Base-by-base conservation (phyloP, 2,113 vertebrate species). In the Myxocyprinus asiaticus region DNA sequence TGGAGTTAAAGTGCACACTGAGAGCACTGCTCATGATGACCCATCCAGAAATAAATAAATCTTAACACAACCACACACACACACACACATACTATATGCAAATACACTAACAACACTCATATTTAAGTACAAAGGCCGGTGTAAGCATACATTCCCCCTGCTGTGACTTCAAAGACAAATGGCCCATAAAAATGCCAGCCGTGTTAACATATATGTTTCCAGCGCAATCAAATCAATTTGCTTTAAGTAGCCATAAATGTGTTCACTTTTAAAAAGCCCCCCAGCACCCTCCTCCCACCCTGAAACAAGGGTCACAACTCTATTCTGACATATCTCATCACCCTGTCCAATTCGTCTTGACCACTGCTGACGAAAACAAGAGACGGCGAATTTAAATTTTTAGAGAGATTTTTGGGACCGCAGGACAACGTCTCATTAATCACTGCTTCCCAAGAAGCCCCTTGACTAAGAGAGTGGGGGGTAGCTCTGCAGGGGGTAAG, bases 161-260 rank as follows among this genome's bases (percentile, higher is more conserved):
- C 22, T 33, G 22, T 90, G 93, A 92, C 91, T 92, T 85, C 84
- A 85, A 89, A 93, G 92, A 94, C 93, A 94, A 93, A 94, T 92
- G 89, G 94, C 88, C 95, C 94, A 97, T 97, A 98, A 97, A 98
- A 98, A 94, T 96, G 95, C 95, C 94, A 93, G 90, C 92, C 93
- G 94, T 94, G 93, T 95, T 94, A 91, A 91, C 93, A 94, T 91
- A 94, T 33, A 33, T 76, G 87, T 96, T 93, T 95, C 94, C 94
- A 94, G 94, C 93, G 92, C 96, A 96, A 95, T 96, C 95, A 97
- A 95, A 98, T 98, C 96, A 96, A 97, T 98, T 97, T 95, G 93
- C 94, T 95, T 92, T 97, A 97, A 98, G 95, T 96, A 97, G 95
- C 93, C 95, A 97, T 98, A 97, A 98, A 98, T 95, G 96, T 96